Conservation (phyloP, 2,888 invertebrate genomes). For the Cartodere bifasciata region DNA sequence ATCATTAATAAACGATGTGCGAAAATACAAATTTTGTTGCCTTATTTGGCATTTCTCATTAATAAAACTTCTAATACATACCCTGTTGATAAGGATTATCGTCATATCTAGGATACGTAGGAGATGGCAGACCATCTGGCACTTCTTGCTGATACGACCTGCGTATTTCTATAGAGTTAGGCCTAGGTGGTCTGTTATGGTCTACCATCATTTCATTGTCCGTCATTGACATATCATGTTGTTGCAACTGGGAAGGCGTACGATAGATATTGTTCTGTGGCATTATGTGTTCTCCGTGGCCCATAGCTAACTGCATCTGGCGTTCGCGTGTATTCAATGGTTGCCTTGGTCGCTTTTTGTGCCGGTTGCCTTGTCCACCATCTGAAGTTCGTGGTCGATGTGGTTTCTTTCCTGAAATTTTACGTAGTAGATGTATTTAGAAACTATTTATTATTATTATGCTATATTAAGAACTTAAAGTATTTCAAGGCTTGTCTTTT, state of each 20-base stretch:
- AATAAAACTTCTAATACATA: no score
- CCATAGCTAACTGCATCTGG: conserved; percentile 70
- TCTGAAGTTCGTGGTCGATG: conserved; percentile 48
- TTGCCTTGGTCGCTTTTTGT: conserved; percentile 69
- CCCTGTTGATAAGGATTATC: conserved; percentile 33
- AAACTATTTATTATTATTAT: no score
- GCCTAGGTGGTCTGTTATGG: conserved; percentile 59
- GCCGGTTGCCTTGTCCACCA: conserved; percentile 50
- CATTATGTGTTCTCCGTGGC: conserved; percentile 79
- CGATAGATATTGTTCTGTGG: conserved; percentile 38
- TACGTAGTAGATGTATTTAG: no score
- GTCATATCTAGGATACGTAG: conserved; percentile 28
- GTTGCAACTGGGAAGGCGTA: conserved; percentile 43
- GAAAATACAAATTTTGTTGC: no score
- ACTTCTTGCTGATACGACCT: conserved; percentile 38
- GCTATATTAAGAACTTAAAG: no score
- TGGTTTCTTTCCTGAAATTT: conserved; percentile 78
- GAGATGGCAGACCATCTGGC: conserved; percentile 27
- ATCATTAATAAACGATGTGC: no score
- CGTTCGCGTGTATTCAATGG: conserved; percentile 81
- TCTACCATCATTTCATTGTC: conserved; percentile 41
- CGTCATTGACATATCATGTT: conserved; percentile 28
- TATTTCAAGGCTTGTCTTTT: no score
- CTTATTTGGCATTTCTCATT: no score
- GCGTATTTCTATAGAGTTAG: conserved; percentile 78